Percentiles rank a stretch among this genome's conserved stretches.
These are phyloP conservation scores for Xestoiulus laeticollis DNA, from an alignment of 2,888 invertebrate genomes.

Conservation along the genomic window DNA sequence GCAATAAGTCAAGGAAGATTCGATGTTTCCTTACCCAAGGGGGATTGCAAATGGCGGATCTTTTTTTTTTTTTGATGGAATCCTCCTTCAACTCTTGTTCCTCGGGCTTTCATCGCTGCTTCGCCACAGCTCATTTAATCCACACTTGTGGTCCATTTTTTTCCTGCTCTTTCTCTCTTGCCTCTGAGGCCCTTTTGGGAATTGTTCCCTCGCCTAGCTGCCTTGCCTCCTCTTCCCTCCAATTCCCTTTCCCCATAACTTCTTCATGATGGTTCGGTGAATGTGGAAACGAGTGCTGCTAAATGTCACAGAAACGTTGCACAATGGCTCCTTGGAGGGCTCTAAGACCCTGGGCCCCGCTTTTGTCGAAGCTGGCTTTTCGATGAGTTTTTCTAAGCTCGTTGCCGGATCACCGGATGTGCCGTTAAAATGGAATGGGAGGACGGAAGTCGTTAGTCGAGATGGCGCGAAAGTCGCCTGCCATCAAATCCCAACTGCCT, in stretches of 20 bases:
- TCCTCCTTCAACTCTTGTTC: neutral
- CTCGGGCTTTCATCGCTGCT: neutral
- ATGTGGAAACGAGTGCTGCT: neutral
- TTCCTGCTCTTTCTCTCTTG: neutral
- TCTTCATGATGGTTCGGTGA: neutral
- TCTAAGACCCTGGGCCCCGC: neutral
- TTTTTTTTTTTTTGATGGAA: neutral
- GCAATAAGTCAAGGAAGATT: neutral
- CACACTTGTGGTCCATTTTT: neutral
- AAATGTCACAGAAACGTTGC: neutral
- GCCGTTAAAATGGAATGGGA: neutral
- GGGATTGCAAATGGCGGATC: neutral
- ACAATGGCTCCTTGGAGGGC: conserved; percentile 1
- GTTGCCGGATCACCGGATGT: neutral
- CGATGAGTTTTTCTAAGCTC: conserved; percentile 9
- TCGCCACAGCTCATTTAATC: conserved; percentile 1
- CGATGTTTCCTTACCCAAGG: neutral
- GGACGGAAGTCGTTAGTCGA: neutral
- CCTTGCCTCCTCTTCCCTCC: neutral
- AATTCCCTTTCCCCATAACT: neutral
- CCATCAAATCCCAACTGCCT: neutral
- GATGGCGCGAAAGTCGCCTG: neutral
- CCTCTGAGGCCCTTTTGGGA: neutral
- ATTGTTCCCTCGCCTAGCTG: neutral
- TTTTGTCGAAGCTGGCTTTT: conserved; percentile 1